Evolutionary conservation across 2,113 vertebrate genomes (phyloP).

Genomic region (Chauna torquata): DNA sequence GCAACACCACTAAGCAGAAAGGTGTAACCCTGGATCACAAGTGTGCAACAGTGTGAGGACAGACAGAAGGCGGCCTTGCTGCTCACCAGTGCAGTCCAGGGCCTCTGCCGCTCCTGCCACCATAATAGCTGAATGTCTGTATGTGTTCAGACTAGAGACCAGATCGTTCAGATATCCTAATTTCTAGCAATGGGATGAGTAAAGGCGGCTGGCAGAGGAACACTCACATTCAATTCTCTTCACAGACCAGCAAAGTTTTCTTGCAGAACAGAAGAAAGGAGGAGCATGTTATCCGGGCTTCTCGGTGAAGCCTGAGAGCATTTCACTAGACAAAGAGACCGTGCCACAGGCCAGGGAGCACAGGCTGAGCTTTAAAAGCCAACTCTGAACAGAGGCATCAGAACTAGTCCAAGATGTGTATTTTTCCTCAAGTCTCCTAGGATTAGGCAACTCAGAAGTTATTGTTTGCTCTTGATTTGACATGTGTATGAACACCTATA

Average conservation of each 20-base stretch:
- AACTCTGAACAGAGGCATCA: background rate
- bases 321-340: accelerated
- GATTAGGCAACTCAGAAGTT: background rate
- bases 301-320: background rate
- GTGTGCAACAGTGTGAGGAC: background rate
- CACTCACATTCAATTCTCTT: too few species aligned
- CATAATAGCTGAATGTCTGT: too few species aligned
- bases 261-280: too few species aligned
- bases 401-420: too few species aligned
- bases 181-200: too few species aligned
- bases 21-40: background rate
- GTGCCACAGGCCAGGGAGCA: background rate
- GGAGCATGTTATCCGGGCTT: background rate
- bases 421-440: background rate
- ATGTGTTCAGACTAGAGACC: too few species aligned
- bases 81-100: too few species aligned
- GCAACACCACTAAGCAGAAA: background rate
- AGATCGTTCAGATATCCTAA: too few species aligned
- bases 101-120: too few species aligned
- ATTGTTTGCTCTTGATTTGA: background rate
- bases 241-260: too few species aligned
- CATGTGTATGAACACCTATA: background rate
- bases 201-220: too few species aligned
- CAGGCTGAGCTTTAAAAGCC: accelerated
- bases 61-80: background rate